Conservation (phyloP, 1,140 invertebrate species). For the Brachionus calyciflorus region DNA sequence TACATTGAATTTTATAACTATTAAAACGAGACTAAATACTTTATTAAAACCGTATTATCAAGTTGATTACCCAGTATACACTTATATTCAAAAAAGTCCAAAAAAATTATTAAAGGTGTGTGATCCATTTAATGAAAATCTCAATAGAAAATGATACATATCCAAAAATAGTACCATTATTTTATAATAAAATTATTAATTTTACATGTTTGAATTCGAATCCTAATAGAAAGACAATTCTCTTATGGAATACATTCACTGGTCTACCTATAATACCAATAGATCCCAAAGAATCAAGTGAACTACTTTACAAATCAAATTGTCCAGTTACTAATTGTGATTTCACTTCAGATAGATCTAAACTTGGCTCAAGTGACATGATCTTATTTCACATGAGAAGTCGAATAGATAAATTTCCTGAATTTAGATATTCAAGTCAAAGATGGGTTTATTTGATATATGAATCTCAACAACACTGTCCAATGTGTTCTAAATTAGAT, state of each 20-base stretch:
- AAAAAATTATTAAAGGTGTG: not conserved
- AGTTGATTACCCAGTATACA: conserved; percentile 12
- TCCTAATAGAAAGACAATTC: conserved; percentile 16
- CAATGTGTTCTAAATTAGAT: conserved; percentile 41
- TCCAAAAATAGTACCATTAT: conserved; percentile 33
- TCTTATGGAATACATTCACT: conserved; percentile 17
- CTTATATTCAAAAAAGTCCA: not conserved
- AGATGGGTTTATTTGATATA: conserved; percentile 27
- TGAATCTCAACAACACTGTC: conserved; percentile 41
- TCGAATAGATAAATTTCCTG: conserved; percentile 28
- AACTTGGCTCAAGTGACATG: conserved; percentile 21
- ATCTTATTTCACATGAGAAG: conserved; percentile 44
- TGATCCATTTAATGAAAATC: not conserved
- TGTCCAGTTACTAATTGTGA: conserved; percentile 30
- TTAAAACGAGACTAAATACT: no score
- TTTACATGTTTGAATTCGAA: conserved; percentile 16
- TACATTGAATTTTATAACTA: no score
- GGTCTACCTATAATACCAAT: not conserved
- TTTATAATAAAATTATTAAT: conserved; percentile 1
- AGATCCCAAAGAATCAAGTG: not conserved
- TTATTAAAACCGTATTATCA: not conserved
- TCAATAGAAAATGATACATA: not conserved
- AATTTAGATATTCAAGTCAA: conserved; percentile 14
- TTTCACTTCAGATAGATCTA: not conserved
- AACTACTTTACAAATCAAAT: not conserved